Percentiles rank a stretch among this genome's conserved stretches.
Conservation (phyloP, 2,888 invertebrate genomes). For the Cistogaster globosa region DNA sequence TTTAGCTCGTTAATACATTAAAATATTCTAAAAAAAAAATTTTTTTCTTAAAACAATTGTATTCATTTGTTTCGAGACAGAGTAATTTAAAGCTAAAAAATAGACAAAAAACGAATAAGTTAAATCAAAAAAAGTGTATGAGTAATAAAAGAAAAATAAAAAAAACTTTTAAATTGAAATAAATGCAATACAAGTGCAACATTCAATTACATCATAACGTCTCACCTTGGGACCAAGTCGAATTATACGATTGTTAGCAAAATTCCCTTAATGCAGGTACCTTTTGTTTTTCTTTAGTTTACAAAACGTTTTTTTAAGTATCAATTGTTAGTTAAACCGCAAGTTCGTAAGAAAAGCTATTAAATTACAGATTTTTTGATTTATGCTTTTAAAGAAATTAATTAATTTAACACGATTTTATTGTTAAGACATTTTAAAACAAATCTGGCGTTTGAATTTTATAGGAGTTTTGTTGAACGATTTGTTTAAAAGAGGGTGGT, state of each 20-base stretch:
- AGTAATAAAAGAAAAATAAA: conserved; percentile 48
- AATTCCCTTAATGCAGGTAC: too few relatives aligned
- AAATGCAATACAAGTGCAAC: conserved; percentile 27
- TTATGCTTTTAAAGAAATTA: too few relatives aligned
- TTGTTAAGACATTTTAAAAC: too few relatives aligned
- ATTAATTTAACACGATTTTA: too few relatives aligned
- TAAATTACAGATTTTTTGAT: too few relatives aligned
- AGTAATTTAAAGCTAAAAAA: not conserved
- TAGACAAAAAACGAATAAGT: conserved; percentile 17
- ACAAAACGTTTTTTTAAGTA: too few relatives aligned
- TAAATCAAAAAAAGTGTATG: conserved; percentile 45
- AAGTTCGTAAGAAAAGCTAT: too few relatives aligned
- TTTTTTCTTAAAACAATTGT: not conserved
- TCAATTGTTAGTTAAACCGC: too few relatives aligned
- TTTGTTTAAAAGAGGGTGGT: too few relatives aligned
- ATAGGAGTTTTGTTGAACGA: too few relatives aligned
- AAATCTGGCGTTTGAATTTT: too few relatives aligned
- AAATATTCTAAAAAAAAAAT: conserved; percentile 7
- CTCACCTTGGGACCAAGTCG: conserved; percentile 19
- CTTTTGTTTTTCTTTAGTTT: too few relatives aligned
- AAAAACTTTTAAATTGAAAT: conserved; percentile 46
- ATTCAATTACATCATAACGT: conserved; percentile 4
- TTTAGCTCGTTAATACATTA: not conserved
- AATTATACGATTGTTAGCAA: not conserved
- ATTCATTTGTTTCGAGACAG: conserved; percentile 1